A percentile compares a stretch with the other conserved stretches of the same genome.
These are phyloP conservation scores for Coelinius sp. DNA, from an alignment of 2,888 invertebrate species.

Conservation along the genomic window DNA sequence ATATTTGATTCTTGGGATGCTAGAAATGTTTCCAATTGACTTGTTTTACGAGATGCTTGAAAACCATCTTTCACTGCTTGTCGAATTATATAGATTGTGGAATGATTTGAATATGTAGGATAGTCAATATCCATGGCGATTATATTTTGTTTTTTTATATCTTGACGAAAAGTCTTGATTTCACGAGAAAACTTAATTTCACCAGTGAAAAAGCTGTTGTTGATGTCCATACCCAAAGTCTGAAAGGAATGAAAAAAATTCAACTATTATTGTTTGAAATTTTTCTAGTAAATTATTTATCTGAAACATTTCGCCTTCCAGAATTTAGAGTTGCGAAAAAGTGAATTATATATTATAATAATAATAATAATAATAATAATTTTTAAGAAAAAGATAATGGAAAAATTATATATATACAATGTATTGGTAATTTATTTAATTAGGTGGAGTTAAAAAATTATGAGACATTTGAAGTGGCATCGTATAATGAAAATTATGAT, in stretches of 20 bases:
- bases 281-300: constrained; percentile 36
- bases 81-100: constrained; percentile 61
- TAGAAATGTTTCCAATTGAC: constrained; percentile 65
- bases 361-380: no score
- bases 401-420: not conserved
- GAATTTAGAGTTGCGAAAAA: constrained; percentile 50
- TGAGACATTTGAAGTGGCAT: constrained; percentile 57
- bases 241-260: constrained; percentile 66
- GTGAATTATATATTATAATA: not conserved
- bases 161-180: constrained; percentile 72
- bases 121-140: not conserved
- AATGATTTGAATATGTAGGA: constrained; percentile 54
- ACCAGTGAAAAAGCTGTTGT: constrained; percentile 76
- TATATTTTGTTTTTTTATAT: constrained; percentile 72
- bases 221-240: constrained; percentile 80
- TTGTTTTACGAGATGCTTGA: constrained; percentile 60
- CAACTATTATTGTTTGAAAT: constrained; percentile 31
- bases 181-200: constrained; percentile 82
- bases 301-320: constrained; percentile 45
- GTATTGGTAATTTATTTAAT: not conserved
- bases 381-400: no score
- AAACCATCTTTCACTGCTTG: constrained; percentile 61
- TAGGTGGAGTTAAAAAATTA: constrained; percentile 55
- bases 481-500: constrained; percentile 61
- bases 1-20: constrained; percentile 61